A percentile compares a stretch with the other conserved stretches of the same genome.
phyloP scores from a whole-genome alignment of 1,140 invertebrate genomes.

The Calosoma granatense region DNA sequence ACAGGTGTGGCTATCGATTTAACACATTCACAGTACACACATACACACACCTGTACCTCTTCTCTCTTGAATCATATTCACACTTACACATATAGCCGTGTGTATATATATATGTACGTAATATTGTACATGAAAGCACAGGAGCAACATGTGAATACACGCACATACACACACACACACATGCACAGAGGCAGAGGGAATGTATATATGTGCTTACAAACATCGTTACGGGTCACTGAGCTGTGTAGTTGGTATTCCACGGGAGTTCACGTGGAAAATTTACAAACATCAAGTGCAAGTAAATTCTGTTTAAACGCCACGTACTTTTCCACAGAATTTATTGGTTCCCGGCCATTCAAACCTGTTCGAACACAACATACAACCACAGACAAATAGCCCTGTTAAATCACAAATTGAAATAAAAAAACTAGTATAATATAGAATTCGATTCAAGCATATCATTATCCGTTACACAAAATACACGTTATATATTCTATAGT shows the following conservation, averaged over 20 bases:
- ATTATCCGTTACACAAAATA: too few species aligned
- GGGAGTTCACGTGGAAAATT: neutral
- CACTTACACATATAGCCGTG: too few species aligned
- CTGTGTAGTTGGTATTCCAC: constrained; percentile 1
- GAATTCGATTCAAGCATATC: too few species aligned
- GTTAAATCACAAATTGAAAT: too few species aligned
- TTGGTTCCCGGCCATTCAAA: too few species aligned
- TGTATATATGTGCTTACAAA: neutral
- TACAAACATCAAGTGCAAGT: neutral
- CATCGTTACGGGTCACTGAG: constrained; percentile 4
- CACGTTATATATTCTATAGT: too few species aligned
- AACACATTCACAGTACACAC: neutral
- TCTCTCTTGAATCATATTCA: neutral
- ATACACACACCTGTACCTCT: neutral
- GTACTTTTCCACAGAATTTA: neutral
- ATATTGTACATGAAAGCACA: too few species aligned
- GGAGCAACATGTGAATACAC: neutral
- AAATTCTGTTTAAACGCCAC: neutral
- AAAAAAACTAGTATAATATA: too few species aligned
- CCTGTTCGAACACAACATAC: too few species aligned
- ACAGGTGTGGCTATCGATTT: neutral
- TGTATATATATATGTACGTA: too few species aligned
- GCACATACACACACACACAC: neutral
- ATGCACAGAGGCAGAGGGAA: neutral
- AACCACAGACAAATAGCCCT: too few species aligned